Evolutionary conservation across 2,113 vertebrate genomes (phyloP).

Genomic region (Bufo bufo): DNA sequence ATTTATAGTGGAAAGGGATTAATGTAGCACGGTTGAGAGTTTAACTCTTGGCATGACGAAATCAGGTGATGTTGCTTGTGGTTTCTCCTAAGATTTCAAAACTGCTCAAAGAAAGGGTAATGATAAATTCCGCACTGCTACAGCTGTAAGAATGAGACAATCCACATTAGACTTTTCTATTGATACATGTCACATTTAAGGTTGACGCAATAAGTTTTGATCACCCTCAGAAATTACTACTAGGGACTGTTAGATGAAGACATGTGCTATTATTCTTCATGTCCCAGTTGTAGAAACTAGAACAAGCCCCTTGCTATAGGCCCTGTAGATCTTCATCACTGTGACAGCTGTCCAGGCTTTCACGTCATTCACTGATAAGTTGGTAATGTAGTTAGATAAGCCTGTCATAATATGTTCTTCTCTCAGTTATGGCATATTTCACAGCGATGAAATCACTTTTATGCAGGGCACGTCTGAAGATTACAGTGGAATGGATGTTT

Average conservation of each 20-base stretch:
- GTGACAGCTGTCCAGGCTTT: background rate
- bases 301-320: slow-evolving; percentile 3
- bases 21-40: no score
- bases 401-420: slow-evolving; percentile 26
- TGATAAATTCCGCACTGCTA: background rate
- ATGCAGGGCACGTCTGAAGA: background rate
- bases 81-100: no score
- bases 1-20: no score
- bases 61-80: no score
- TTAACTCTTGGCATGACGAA: no score
- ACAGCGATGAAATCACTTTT: background rate
- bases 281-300: background rate
- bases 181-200: background rate
- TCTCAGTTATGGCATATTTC: slow-evolving; percentile 23
- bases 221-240: background rate
- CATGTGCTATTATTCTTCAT: background rate
- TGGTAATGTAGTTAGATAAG: slow-evolving; percentile 32
- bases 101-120: no score
- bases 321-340: slow-evolving; percentile 4
- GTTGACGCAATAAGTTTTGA: background rate
- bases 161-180: background rate
- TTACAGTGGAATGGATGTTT: slow-evolving; percentile 10
- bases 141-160: no score
- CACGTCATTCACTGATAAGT: slow-evolving; percentile 21
- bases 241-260: background rate